These are phyloP conservation scores for Leptoclinus maculatus DNA, from an alignment of 2,797 vertebrate species.

Conservation along the genomic window DNA sequence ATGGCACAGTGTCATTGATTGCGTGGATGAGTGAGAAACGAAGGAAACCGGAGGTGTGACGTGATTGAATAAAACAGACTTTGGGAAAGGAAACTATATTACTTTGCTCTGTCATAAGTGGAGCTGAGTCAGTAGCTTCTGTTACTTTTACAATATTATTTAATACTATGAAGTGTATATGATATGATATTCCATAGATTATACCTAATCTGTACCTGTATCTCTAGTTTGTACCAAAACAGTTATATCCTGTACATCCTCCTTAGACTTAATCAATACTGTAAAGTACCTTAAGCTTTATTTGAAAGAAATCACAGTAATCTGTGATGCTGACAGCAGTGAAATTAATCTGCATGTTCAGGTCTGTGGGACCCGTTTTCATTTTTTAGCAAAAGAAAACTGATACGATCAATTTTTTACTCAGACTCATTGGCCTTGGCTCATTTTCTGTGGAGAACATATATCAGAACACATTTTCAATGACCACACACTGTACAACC, in stretches of 20 bases:
- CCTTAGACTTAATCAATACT: background rate
- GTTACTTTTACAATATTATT: constrained; percentile 4
- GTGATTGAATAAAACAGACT: constrained; percentile 62
- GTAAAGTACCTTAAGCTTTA: background rate
- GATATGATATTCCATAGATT: background rate
- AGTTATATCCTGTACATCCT: background rate
- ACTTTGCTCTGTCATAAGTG: constrained; percentile 27
- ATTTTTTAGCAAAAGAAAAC: too few relatives aligned
- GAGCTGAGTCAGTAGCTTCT: constrained; percentile 29
- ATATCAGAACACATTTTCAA: too few relatives aligned
- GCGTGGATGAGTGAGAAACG: constrained; percentile 67
- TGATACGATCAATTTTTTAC: too few relatives aligned
- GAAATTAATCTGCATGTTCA: too few relatives aligned
- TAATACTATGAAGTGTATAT: background rate
- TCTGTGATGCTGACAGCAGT: too few relatives aligned
- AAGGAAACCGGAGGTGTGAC: constrained; percentile 69
- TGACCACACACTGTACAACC: too few relatives aligned
- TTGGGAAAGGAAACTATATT: constrained; percentile 43
- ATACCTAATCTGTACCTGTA: background rate
- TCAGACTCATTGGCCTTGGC: too few relatives aligned
- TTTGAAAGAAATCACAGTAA: too few relatives aligned
- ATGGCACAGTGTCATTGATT: constrained; percentile 63
- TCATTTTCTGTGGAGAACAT: too few relatives aligned
- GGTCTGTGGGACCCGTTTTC: too few relatives aligned
- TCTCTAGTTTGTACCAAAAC: background rate